Evolutionary conservation across 2,797 vertebrate genomes (phyloP).

Genomic region (Myotis vivesi): DNA sequence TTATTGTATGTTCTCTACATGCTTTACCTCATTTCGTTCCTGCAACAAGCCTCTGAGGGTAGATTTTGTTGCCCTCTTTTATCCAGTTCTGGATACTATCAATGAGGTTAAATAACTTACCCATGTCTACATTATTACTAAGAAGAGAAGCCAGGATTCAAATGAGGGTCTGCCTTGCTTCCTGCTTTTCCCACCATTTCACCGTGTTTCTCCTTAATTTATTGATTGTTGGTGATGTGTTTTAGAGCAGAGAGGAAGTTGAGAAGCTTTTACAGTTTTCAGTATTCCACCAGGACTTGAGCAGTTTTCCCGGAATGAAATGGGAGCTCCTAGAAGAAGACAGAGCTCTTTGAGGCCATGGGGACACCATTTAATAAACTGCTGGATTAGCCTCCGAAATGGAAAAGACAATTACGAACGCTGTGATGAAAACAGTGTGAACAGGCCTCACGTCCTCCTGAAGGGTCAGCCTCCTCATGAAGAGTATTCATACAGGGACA

Average conservation of each 20-base stretch:
- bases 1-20: not conserved
- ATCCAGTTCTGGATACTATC: not conserved
- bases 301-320: constrained; percentile 7
- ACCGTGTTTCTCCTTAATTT: not conserved
- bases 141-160: not conserved
- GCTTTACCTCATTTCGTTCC: not conserved
- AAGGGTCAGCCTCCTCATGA: not conserved
- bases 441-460: not conserved
- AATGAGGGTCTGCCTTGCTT: not conserved
- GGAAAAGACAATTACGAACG: not conserved
- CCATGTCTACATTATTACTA: not conserved
- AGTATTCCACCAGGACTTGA: not conserved
- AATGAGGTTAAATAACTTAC: not conserved
- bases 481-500: not conserved
- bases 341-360: not conserved
- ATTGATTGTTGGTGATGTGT: not conserved
- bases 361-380: not conserved
- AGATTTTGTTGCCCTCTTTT: not conserved
- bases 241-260: constrained; percentile 13
- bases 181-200: not conserved
- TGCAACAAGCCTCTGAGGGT: not conserved
- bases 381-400: not conserved
- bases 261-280: not conserved
- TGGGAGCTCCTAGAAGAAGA: not conserved
- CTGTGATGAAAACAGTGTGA: not conserved